phyloP scores from a whole-genome alignment of 2,113 vertebrate genomes.

The Trematocara stigmaticum region DNA sequence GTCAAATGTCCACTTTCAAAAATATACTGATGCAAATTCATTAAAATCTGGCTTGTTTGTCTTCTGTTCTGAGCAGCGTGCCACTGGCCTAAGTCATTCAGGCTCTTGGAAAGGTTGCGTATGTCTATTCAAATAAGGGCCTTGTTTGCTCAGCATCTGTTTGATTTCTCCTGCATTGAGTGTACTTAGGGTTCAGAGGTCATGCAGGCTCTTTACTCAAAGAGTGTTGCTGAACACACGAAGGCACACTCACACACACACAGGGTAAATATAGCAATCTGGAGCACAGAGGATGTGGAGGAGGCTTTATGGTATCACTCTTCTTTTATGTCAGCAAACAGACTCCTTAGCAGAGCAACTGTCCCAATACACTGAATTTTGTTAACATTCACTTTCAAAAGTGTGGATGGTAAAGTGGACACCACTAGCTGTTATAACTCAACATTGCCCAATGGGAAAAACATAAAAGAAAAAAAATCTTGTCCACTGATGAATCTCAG shows the following conservation, averaged over 20 bases:
- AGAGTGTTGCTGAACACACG: conserved; percentile 66
- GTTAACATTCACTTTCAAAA: background rate
- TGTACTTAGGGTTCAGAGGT: conserved; percentile 70
- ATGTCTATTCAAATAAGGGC: conserved; percentile 66
- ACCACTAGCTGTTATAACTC: background rate
- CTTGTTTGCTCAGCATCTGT: conserved; percentile 67
- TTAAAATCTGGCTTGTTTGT: conserved; percentile 10
- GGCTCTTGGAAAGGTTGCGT: conserved; percentile 52
- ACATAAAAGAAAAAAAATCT: background rate
- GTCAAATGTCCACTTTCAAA: background rate
- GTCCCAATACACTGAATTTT: conserved; percentile 55
- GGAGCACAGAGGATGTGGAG: conserved; percentile 55
- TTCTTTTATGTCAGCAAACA: conserved; percentile 68
- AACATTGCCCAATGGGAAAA: background rate
- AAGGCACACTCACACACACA: conserved; percentile 43
- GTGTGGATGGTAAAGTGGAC: background rate
- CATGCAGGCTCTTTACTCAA: conserved; percentile 70
- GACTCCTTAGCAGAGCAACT: conserved; percentile 41
- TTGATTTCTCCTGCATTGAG: conserved; percentile 71
- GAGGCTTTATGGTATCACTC: conserved; percentile 60
- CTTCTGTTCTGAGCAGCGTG: background rate
- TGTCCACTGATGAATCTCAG: background rate
- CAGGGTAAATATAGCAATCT: conserved; percentile 73
- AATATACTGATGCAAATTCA: conserved; percentile 26
- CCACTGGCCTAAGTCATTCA: conserved; percentile 25